Conservation (phyloP, 2,888 invertebrate species). For the Neoitamus cyanurus region DNA sequence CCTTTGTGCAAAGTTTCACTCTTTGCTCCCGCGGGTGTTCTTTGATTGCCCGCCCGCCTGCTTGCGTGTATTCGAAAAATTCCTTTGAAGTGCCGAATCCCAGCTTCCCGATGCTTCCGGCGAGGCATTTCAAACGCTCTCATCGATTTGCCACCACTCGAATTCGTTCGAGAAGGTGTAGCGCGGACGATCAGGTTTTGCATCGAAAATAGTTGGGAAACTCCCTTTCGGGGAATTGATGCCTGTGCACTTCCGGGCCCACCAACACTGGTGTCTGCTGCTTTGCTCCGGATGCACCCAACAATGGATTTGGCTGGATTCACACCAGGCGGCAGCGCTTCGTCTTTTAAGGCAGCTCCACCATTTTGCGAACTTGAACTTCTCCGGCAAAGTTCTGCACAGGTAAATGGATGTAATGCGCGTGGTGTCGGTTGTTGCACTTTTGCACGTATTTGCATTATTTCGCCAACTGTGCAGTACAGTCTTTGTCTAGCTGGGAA, state of each 20-base stretch:
- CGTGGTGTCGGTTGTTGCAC: background rate
- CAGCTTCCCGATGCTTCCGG: background rate
- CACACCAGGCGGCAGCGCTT: background rate
- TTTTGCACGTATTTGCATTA: background rate
- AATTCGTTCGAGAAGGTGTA: background rate
- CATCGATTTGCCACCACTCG: background rate
- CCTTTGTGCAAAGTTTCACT: background rate
- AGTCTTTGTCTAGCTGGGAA: background rate
- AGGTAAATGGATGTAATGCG: background rate
- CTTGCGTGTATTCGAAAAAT: background rate
- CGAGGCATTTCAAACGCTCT: background rate
- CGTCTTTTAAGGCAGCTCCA: background rate
- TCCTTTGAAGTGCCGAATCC: background rate
- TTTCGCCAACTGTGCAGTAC: background rate
- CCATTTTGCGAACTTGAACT: background rate
- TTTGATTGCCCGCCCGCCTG: background rate
- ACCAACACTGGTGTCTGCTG: background rate
- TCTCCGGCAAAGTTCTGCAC: background rate
- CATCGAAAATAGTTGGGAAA: background rate
- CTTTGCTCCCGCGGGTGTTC: background rate
- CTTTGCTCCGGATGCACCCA: background rate
- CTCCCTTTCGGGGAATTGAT: background rate
- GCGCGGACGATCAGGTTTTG: background rate
- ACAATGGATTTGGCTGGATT: background rate
- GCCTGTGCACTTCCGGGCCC: background rate